Percentiles rank a stretch among this genome's conserved stretches.
phyloP scores from a whole-genome alignment of 2,113 vertebrate genomes.

The Sialia sialis region DNA sequence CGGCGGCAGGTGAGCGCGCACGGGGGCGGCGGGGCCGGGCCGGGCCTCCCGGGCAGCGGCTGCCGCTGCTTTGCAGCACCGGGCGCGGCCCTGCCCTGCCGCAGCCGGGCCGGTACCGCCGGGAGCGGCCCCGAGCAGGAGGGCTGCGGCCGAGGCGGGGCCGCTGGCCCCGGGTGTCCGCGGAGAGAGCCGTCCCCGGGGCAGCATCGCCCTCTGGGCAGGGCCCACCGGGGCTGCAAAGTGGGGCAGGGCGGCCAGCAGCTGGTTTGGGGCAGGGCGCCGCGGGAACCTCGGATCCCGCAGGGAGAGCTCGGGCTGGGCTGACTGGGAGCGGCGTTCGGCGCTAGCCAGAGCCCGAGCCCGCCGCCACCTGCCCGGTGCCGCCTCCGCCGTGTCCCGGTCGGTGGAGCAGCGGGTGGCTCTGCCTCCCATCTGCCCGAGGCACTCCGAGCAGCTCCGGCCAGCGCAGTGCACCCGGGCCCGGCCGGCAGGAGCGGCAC shows the following conservation, averaged over 20 bases:
- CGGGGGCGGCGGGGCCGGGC: too few relatives aligned
- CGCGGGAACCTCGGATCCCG: not conserved
- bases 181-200: not conserved
- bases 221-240: not conserved
- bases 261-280: not conserved
- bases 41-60: too few relatives aligned
- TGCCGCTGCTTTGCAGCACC: not conserved
- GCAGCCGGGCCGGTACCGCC: not conserved
- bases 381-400: not conserved
- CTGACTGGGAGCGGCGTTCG: not conserved
- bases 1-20: too few relatives aligned
- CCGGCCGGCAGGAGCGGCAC: not conserved
- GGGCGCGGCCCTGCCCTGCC: not conserved
- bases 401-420: not conserved
- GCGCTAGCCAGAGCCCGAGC: not conserved
- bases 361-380: not conserved
- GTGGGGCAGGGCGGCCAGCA: not conserved
- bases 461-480: fast-evolving
- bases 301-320: not conserved
- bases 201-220: not conserved
- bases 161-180: not conserved
- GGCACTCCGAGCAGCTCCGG: not conserved
- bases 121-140: not conserved
- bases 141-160: not conserved
- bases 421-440: not conserved